Percentiles rank a stretch among this genome's conserved stretches.
phyloP scores from a whole-genome alignment of 2,797 vertebrate genomes.

The Pseudomugil gertrudae region DNA sequence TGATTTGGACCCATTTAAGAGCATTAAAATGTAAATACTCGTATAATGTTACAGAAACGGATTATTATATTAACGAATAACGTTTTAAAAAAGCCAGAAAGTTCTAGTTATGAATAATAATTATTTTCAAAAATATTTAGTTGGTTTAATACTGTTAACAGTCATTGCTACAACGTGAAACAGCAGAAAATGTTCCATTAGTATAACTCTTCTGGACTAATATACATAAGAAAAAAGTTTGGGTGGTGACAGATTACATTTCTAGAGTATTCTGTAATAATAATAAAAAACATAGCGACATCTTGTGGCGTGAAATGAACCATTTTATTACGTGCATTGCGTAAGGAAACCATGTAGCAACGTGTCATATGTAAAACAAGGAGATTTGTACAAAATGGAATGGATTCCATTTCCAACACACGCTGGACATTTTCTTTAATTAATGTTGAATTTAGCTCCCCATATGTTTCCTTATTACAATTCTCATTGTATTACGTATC shows the following conservation, averaged over 20 bases:
- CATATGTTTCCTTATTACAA: no score
- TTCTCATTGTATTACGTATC: no score
- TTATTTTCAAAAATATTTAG: neutral
- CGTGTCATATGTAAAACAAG: neutral
- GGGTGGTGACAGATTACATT: neutral
- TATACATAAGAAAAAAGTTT: neutral
- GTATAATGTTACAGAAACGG: no score
- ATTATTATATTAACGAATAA: neutral
- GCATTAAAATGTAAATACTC: no score
- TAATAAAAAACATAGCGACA: conserved; percentile 39
- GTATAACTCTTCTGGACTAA: neutral
- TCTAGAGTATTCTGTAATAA: conserved; percentile 1
- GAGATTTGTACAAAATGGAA: neutral
- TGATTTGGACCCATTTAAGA: no score
- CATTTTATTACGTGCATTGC: conserved; percentile 21
- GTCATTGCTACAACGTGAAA: no score
- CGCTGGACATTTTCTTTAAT: neutral
- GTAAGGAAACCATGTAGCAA: neutral
- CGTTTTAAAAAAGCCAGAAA: no score
- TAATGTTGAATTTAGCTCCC: neutral
- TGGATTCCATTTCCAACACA: neutral
- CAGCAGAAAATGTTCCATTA: no score
- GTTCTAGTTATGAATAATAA: no score
- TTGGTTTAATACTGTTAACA: no score
- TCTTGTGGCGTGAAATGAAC: conserved; percentile 43